These are phyloP conservation scores for Peromyscus eremicus DNA, from an alignment of 2,797 vertebrate species.

Conservation along the genomic window DNA sequence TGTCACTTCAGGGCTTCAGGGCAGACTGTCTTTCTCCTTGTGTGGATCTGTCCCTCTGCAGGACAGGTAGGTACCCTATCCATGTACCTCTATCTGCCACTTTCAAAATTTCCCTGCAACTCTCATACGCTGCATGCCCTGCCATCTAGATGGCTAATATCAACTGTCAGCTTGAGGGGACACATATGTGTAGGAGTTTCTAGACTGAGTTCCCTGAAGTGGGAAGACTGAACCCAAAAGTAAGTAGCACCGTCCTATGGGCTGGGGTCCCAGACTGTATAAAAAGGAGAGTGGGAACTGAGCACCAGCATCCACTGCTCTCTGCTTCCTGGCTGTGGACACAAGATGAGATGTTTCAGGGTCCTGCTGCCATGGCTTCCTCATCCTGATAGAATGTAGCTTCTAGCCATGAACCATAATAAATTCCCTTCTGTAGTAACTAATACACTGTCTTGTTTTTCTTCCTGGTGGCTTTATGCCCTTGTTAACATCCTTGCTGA, in stretches of 20 bases:
- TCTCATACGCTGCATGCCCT: background rate
- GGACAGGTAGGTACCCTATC: background rate
- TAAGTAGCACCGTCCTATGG: background rate
- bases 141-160: background rate
- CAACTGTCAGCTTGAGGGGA: background rate
- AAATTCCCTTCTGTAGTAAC: background rate
- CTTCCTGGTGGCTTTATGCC: background rate
- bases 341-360: too few species aligned
- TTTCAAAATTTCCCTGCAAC: background rate
- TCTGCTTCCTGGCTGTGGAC: background rate
- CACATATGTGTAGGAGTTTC: background rate
- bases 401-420: background rate
- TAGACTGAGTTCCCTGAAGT: background rate
- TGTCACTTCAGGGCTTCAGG: background rate
- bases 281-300: background rate
- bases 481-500: background rate
- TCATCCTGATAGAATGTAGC: background rate
- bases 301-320: background rate
- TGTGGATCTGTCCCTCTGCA: background rate
- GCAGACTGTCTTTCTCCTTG: background rate
- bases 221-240: background rate
- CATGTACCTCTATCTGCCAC: background rate
- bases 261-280: background rate
- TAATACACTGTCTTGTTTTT: background rate
- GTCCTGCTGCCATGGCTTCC: too few species aligned